A percentile compares a stretch with the other conserved stretches of the same genome.
These are phyloP conservation scores for Subacronicta megacephala DNA, from an alignment of 2,888 invertebrate genomes.

Conservation along the genomic window DNA sequence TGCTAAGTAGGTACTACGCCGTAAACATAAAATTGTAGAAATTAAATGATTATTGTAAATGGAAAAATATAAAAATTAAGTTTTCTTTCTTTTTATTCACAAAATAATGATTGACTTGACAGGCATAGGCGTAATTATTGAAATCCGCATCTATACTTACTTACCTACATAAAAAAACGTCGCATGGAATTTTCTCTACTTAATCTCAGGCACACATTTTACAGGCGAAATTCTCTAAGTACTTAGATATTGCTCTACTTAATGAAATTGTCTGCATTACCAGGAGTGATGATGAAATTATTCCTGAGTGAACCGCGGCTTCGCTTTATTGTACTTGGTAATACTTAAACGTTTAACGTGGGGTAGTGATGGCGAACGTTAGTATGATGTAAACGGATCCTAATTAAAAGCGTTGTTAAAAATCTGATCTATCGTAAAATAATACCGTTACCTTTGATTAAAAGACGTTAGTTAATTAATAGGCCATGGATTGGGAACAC, in stretches of 20 bases:
- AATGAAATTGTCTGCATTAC: constrained; percentile 53
- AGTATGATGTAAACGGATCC: constrained; percentile 12
- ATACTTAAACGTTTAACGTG: constrained; percentile 26
- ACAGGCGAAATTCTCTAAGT: constrained; percentile 26
- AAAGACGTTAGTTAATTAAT: background rate
- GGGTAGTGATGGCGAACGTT: constrained; percentile 17
- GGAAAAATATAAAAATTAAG: too few relatives aligned
- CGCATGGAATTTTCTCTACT: constrained; percentile 21
- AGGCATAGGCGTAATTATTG: too few relatives aligned
- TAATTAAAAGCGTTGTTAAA: constrained; percentile 2
- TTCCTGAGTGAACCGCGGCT: constrained; percentile 47
- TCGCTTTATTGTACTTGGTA: constrained; percentile 31
- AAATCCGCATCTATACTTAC: constrained; percentile 12
- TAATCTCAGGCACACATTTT: constrained; percentile 37
- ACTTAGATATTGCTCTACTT: constrained; percentile 44
- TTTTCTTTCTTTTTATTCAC: too few relatives aligned
- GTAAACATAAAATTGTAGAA: too few relatives aligned
- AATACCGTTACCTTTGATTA: background rate
- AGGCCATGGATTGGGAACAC: too few relatives aligned
- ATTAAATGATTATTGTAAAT: too few relatives aligned
- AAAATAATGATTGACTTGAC: too few relatives aligned
- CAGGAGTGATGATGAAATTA: constrained; percentile 53
- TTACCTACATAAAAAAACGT: too few relatives aligned
- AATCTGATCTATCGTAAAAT: constrained; percentile 1
- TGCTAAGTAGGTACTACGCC: too few relatives aligned